Percentiles rank a stretch among this genome's conserved stretches.
These are phyloP conservation scores for Euplagia quadripunctaria DNA, from an alignment of 2,888 invertebrate species.

Conservation along the genomic window DNA sequence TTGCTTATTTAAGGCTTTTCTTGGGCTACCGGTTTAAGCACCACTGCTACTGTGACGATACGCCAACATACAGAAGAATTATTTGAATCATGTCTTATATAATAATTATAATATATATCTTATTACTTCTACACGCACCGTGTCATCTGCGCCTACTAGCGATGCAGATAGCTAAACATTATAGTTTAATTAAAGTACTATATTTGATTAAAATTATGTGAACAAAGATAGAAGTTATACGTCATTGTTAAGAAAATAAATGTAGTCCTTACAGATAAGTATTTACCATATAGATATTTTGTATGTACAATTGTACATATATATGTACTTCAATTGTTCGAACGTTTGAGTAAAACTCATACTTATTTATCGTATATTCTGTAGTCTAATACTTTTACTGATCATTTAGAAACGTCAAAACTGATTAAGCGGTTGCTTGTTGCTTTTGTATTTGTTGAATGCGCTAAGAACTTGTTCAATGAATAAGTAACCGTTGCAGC, in stretches of 20 bases:
- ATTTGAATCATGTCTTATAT: not conserved
- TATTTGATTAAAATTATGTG: not conserved
- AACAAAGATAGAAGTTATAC: not conserved
- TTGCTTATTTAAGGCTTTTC: constrained; percentile 26
- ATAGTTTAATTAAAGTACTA: not conserved
- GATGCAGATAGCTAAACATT: not conserved
- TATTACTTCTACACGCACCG: not conserved
- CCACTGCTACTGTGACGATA: not conserved
- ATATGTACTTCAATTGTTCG: not conserved
- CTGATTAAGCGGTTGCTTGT: not conserved
- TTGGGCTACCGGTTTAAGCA: constrained; percentile 8
- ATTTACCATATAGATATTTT: no score
- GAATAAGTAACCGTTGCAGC: not conserved
- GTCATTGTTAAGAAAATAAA: constrained; percentile 1
- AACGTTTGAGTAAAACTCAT: not conserved
- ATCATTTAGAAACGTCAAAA: not conserved
- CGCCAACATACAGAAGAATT: not conserved
- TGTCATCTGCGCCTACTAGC: not conserved
- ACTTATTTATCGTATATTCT: not conserved
- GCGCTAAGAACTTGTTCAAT: not conserved
- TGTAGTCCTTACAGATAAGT: no score
- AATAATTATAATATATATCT: not conserved
- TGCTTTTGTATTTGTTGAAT: not conserved
- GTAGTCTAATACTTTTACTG: not conserved
- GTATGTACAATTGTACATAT: no score